A percentile compares a stretch with the other conserved stretches of the same genome.
phyloP scores from a whole-genome alignment of 2,797 vertebrate genomes.

The Lepus oiostolus region DNA sequence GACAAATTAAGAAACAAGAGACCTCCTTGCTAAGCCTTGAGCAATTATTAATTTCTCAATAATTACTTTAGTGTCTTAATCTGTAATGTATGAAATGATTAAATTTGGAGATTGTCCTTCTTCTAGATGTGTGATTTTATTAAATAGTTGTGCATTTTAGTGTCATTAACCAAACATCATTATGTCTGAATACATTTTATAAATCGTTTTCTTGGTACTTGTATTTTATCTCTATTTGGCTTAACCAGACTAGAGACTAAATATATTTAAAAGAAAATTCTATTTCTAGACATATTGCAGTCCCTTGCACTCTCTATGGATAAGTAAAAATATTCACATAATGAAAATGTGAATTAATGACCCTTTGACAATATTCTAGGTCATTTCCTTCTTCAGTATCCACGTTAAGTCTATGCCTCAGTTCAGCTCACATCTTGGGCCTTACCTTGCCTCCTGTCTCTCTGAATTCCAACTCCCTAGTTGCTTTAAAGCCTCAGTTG shows the following conservation, averaged over 20 bases:
- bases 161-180: neutral
- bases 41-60: constrained; percentile 12
- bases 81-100: neutral
- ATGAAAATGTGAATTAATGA: constrained; percentile 42
- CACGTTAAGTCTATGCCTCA: neutral
- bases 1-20: neutral
- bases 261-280: neutral
- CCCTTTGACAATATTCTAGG: constrained; percentile 25
- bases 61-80: constrained; percentile 3
- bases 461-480: constrained; percentile 11
- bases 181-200: constrained; percentile 8
- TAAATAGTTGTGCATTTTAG: neutral
- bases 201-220: neutral
- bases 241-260: neutral
- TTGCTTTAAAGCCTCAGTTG: constrained; percentile 25
- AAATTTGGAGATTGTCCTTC: neutral
- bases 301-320: neutral
- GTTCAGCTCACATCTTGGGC: neutral
- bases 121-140: neutral
- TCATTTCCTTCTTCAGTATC: constrained; percentile 15
- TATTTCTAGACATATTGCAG: neutral
- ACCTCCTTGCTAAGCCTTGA: neutral
- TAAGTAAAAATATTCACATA: constrained; percentile 17
- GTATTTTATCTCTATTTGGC: neutral
- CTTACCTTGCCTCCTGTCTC: constrained; percentile 3